Evolutionary conservation across 2,113 vertebrate genomes (phyloP).

Genomic region (Rhea americana): DNA sequence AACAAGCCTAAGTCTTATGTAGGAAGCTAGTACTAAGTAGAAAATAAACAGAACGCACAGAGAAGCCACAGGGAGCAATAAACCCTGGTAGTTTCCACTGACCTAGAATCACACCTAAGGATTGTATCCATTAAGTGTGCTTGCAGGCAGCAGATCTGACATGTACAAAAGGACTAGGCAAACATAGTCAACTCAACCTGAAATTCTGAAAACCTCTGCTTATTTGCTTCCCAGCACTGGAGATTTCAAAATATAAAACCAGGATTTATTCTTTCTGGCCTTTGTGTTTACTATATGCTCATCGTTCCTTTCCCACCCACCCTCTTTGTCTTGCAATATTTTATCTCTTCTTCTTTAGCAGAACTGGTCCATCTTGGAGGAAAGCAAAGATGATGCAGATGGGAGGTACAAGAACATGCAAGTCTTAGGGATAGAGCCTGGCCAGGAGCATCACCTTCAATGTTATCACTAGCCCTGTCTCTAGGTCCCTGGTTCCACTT

Average conservation of each 20-base stretch:
- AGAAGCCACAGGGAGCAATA: not conserved
- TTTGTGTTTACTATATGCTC: not conserved
- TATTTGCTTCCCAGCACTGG: fast-evolving
- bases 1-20: not conserved
- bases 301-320: not conserved
- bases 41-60: not conserved
- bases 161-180: not conserved
- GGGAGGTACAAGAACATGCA: not conserved
- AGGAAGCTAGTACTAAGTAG: not conserved
- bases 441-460: not conserved
- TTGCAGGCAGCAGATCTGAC: not conserved
- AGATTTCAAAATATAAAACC: not conserved
- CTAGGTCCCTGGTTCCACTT: not conserved
- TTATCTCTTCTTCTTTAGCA: not conserved
- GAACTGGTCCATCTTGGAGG: not conserved
- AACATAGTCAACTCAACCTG: not conserved
- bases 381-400: not conserved
- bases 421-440: not conserved
- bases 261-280: not conserved
- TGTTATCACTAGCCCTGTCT: not conserved
- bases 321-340: not conserved
- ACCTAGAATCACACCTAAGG: not conserved
- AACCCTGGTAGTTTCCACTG: not conserved
- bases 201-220: not conserved
- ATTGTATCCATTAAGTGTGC: not conserved